Evolutionary conservation across 2,797 vertebrate genomes (phyloP).

Genomic region (Tamandua tetradactyla): DNA sequence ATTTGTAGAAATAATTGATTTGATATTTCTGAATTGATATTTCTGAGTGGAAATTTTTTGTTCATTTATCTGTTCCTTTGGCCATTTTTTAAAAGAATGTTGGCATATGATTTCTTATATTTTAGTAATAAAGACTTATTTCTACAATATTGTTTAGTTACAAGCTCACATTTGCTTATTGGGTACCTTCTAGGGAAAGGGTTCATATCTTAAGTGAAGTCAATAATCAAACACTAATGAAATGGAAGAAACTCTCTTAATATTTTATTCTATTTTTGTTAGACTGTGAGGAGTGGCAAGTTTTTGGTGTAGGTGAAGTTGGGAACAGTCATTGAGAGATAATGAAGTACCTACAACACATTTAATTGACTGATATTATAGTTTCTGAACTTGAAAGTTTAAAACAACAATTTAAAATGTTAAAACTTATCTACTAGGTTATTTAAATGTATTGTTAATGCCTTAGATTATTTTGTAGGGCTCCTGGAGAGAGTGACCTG

Average conservation of each 20-base stretch:
- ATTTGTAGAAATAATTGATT: constrained; percentile 47
- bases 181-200: constrained; percentile 17
- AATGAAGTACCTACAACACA: not conserved
- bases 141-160: constrained; percentile 30
- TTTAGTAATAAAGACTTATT: constrained; percentile 43
- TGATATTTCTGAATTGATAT: constrained; percentile 36
- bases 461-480: constrained; percentile 6
- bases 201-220: not conserved
- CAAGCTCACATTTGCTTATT: not conserved
- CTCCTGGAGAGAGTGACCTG: not conserved
- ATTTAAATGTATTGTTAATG: not conserved
- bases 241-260: not conserved
- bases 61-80: not conserved
- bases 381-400: constrained; percentile 50
- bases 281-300: not conserved
- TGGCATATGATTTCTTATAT: constrained; percentile 22
- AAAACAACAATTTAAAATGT: constrained; percentile 45
- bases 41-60: constrained; percentile 6
- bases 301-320: constrained; percentile 6
- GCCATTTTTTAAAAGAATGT: not conserved
- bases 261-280: constrained; percentile 21
- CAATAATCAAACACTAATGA: constrained; percentile 43
- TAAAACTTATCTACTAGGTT: constrained; percentile 33
- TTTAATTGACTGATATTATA: not conserved
- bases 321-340: not conserved